Conservation (phyloP, 2,888 invertebrate species). For the Cataglyphis altisquamis region DNA sequence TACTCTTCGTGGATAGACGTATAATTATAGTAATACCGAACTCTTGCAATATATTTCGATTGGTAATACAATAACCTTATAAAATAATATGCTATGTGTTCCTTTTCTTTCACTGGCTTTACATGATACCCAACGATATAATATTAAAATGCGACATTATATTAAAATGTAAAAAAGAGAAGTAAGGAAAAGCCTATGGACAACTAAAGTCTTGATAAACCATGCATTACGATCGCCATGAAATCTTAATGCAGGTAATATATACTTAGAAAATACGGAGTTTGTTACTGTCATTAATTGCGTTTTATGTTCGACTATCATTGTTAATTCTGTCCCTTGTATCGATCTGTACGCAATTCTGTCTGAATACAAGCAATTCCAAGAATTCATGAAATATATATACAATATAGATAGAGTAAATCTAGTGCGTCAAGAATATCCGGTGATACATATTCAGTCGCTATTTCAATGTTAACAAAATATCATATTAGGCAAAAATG, state of each 20-base stretch:
- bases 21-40: constrained; percentile 13
- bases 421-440: background rate
- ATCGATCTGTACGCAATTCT: constrained; percentile 12
- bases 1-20: background rate
- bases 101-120: background rate
- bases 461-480: background rate
- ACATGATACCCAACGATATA: background rate
- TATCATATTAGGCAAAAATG: background rate
- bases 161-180: background rate
- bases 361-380: background rate
- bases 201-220: background rate
- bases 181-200: constrained; percentile 9
- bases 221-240: constrained; percentile 20
- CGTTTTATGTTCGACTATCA: background rate
- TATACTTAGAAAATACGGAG: constrained; percentile 15
- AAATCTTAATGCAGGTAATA: constrained; percentile 18
- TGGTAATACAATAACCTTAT: constrained; percentile 5
- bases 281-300: background rate
- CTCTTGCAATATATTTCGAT: constrained; percentile 12
- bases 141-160: background rate
- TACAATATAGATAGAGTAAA: background rate
- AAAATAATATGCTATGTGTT: background rate
- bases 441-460: background rate
- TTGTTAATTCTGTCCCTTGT: background rate
- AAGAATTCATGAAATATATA: constrained; percentile 21